These are phyloP conservation scores for Plecturocebus donacophilus DNA, from an alignment of 2,113 vertebrate genomes.

Conservation along the genomic window DNA sequence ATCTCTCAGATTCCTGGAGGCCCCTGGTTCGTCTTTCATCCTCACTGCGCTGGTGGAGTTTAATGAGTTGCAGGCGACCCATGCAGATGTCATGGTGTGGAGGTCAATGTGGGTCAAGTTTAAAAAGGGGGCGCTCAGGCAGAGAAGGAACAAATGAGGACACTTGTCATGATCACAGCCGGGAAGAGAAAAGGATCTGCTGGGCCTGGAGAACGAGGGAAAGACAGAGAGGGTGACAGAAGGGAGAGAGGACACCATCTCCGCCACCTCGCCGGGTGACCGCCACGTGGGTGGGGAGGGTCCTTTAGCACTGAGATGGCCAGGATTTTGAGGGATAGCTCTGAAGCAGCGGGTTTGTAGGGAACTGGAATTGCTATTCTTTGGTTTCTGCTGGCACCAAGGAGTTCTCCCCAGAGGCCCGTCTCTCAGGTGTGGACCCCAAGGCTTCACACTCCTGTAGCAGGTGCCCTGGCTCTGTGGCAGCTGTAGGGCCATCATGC, in stretches of 20 bases:
- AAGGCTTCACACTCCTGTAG: not conserved
- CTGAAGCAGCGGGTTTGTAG: no score
- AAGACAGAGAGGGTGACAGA: not conserved
- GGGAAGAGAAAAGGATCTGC: not conserved
- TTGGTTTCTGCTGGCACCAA: not conserved
- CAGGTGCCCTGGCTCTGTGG: not conserved
- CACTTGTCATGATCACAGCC: rapidly evolving
- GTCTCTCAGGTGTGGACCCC: rapidly evolving
- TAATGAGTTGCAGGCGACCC: not conserved
- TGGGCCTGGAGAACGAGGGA: not conserved
- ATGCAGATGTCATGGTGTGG: rapidly evolving
- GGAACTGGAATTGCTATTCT: not conserved
- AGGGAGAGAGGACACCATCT: not conserved
- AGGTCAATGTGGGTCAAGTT: not conserved
- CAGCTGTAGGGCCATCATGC: rapidly evolving
- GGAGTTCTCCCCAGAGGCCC: not conserved
- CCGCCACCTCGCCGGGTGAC: not conserved
- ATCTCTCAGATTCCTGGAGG: not conserved
- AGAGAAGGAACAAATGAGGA: rapidly evolving
- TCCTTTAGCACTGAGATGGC: rapidly evolving
- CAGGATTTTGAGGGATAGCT: not conserved
- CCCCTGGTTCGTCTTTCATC: not conserved
- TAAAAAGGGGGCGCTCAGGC: no score
- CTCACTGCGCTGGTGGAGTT: rapidly evolving
- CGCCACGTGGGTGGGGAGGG: rapidly evolving